phyloP scores from a whole-genome alignment of 1,140 invertebrate genomes.

The Caenorhabditis remanei region DNA sequence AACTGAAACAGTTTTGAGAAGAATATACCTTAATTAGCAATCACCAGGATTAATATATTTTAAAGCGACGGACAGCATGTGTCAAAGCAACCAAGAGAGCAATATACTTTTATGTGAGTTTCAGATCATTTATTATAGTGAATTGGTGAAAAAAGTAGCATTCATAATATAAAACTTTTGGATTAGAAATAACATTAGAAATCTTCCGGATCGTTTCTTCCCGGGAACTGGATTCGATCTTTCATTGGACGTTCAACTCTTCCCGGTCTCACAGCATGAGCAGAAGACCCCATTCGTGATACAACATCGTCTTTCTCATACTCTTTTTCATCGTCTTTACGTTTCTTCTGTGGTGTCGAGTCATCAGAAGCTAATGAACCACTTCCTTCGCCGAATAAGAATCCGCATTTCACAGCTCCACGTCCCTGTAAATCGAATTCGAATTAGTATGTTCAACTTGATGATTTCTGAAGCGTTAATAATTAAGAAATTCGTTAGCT shows the following conservation, averaged over 20 bases:
- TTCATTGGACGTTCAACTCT: constrained; percentile 31
- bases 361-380: constrained; percentile 32
- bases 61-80: neutral
- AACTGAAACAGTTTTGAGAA: neutral
- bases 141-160: neutral
- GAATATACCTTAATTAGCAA: neutral
- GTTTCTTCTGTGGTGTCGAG: neutral
- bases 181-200: neutral
- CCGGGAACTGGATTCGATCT: constrained; percentile 6
- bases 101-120: too few species aligned
- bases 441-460: neutral
- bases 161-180: too few species aligned
- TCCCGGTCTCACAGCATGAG: neutral
- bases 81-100: neutral
- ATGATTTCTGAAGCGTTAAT: too few species aligned
- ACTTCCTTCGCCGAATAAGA: constrained; percentile 14
- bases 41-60: constrained; percentile 9
- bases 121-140: neutral
- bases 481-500: neutral
- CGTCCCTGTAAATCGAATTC: constrained; percentile 37
- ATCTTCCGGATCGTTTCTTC: neutral
- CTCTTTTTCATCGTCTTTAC: constrained; percentile 17
- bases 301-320: constrained; percentile 26
- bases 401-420: constrained; percentile 31
- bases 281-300: neutral